phyloP scores from a whole-genome alignment of 2,888 invertebrate genomes.

The Penaeus monodon region DNA sequence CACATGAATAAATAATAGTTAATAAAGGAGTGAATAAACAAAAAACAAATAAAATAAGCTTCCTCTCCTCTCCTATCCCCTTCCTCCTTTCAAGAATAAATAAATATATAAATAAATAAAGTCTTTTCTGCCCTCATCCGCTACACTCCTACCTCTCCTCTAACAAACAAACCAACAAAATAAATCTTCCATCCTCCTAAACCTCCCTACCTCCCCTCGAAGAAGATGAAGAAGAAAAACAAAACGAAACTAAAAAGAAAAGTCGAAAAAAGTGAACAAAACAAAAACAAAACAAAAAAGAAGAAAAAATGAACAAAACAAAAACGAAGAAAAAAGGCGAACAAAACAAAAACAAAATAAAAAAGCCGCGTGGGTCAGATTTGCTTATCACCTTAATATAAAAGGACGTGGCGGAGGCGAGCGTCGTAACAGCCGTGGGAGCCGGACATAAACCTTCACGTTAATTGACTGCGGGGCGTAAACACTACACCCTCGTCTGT shows the following conservation, averaged over 20 bases:
- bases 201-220: no score
- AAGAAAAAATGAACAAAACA: not conserved
- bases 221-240: not conserved
- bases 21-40: no score
- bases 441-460: slow-evolving; percentile 25
- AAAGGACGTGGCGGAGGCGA: not conserved
- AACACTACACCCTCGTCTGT: slow-evolving; percentile 3
- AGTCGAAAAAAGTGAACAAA: not conserved
- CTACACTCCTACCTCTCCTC: no score
- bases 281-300: not conserved
- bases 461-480: slow-evolving; percentile 32
- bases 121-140: no score
- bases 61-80: no score
- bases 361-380: not conserved
- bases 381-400: slow-evolving; percentile 35
- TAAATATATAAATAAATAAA: no score
- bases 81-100: no score
- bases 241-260: not conserved
- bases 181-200: no score
- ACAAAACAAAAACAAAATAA: not conserved
- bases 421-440: not conserved
- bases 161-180: no score
- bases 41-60: no score
- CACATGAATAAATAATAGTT: no score
- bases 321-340: not conserved